Evolutionary conservation across 1,140 invertebrate genomes (phyloP).

Genomic region (Drosophila albomicans): DNA sequence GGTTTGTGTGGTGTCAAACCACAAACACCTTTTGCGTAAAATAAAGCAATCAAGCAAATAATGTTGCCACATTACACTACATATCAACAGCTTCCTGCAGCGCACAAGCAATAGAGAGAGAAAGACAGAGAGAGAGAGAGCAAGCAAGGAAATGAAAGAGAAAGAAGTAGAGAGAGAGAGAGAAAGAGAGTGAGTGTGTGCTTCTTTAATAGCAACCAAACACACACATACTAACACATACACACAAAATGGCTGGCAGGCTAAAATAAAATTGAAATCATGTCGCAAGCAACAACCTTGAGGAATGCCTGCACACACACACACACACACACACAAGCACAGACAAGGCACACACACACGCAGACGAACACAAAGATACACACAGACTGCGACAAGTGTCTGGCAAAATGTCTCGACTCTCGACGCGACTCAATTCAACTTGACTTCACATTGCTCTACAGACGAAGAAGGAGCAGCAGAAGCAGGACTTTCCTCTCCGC

Average conservation of each 20-base stretch:
- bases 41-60: constrained; percentile 84
- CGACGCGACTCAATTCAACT: constrained; percentile 64
- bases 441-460: constrained; percentile 43
- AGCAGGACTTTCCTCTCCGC: constrained; percentile 7
- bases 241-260: constrained; percentile 58
- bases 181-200: constrained; percentile 4
- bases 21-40: constrained; percentile 84
- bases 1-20: constrained; percentile 66
- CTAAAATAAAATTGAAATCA: constrained; percentile 80
- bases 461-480: constrained; percentile 10
- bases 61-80: constrained; percentile 82
- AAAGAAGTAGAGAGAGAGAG: not conserved
- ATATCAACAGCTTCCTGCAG: constrained; percentile 79
- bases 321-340: constrained; percentile 31
- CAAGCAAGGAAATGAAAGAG: constrained; percentile 10
- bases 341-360: constrained; percentile 20
- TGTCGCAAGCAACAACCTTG: constrained; percentile 74
- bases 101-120: constrained; percentile 12
- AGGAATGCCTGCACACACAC: constrained; percentile 72
- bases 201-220: constrained; percentile 61
- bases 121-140: not conserved
- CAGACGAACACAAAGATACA: constrained; percentile 29
- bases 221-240: constrained; percentile 22
- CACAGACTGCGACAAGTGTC: constrained; percentile 60
- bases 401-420: constrained; percentile 81